These are phyloP conservation scores for Agrochola lychnidis DNA, from an alignment of 2,888 invertebrate genomes.

Conservation along the genomic window DNA sequence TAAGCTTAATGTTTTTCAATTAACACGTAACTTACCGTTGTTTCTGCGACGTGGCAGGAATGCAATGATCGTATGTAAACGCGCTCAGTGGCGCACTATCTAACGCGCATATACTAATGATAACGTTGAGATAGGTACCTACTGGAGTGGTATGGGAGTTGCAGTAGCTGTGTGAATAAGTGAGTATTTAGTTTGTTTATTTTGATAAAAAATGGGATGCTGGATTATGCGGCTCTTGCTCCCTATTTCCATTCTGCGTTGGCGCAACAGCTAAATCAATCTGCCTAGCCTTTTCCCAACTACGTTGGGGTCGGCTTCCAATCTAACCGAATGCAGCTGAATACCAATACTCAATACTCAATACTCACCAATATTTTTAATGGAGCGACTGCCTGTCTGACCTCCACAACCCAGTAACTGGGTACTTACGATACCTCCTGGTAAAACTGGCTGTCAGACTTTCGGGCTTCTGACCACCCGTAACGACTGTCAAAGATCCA, in stretches of 20 bases:
- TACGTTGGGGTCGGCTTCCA: no score
- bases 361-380: no score
- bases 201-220: slow-evolving; percentile 8
- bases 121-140: slow-evolving; percentile 34
- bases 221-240: neutral
- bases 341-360: no score
- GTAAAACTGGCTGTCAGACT: no score
- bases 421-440: no score
- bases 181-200: slow-evolving; percentile 29
- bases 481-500: no score
- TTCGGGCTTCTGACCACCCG: no score
- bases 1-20: slow-evolving; percentile 76
- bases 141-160: neutral
- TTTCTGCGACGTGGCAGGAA: slow-evolving; percentile 54
- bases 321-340: no score
- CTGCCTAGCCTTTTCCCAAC: no score
- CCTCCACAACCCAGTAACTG: no score
- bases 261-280: neutral
- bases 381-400: no score
- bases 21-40: slow-evolving; percentile 71
- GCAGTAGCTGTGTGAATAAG: slow-evolving; percentile 12
- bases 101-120: slow-evolving; percentile 60
- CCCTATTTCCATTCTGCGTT: neutral
- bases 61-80: slow-evolving; percentile 65
- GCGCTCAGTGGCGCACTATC: slow-evolving; percentile 52